These are phyloP conservation scores for Paraescarpia echinospica DNA, from an alignment of 1,140 invertebrate genomes.

Conservation along the genomic window DNA sequence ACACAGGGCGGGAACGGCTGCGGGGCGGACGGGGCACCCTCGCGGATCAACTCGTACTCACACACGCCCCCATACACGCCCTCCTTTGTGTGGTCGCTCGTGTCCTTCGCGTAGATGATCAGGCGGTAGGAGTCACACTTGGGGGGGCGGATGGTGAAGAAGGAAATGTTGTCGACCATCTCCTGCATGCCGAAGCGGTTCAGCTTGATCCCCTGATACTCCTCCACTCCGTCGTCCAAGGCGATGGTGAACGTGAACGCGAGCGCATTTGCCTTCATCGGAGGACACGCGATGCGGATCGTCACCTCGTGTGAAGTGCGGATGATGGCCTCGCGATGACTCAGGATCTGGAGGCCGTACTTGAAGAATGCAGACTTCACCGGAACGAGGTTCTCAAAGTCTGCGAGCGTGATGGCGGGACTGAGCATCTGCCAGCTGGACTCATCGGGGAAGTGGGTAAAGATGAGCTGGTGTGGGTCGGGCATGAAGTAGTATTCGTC, in stretches of 20 bases:
- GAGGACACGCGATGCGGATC: conserved; percentile 30
- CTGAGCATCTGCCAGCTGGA: conserved; percentile 56
- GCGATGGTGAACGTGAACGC: conserved; percentile 56
- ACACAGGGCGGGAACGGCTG: conserved; percentile 56
- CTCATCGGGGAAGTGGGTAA: conserved; percentile 58
- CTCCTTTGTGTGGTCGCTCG: conserved; percentile 52
- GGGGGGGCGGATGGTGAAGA: conserved; percentile 56
- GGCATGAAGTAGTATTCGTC: conserved; percentile 59
- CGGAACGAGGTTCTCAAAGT: conserved; percentile 59
- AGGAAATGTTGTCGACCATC: conserved; percentile 48
- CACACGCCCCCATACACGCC: conserved; percentile 58
- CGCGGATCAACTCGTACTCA: conserved; percentile 52
- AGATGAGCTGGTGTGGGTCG: conserved; percentile 57
- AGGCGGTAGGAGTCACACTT: conserved; percentile 53
- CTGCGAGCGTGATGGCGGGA: conserved; percentile 44
- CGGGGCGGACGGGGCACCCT: conserved; percentile 29
- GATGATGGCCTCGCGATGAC: conserved; percentile 51
- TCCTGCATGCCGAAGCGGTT: conserved; percentile 56
- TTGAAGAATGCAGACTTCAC: conserved; percentile 60
- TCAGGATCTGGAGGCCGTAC: conserved; percentile 56
- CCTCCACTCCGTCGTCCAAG: conserved; percentile 53
- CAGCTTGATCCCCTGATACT: conserved; percentile 48
- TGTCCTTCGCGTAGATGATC: conserved; percentile 57
- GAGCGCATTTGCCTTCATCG: conserved; percentile 35
- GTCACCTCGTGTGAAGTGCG: conserved; percentile 26